A percentile compares a stretch with the other conserved stretches of the same genome.
phyloP scores from a whole-genome alignment of 2,113 vertebrate species.

The Delphinus delphis region DNA sequence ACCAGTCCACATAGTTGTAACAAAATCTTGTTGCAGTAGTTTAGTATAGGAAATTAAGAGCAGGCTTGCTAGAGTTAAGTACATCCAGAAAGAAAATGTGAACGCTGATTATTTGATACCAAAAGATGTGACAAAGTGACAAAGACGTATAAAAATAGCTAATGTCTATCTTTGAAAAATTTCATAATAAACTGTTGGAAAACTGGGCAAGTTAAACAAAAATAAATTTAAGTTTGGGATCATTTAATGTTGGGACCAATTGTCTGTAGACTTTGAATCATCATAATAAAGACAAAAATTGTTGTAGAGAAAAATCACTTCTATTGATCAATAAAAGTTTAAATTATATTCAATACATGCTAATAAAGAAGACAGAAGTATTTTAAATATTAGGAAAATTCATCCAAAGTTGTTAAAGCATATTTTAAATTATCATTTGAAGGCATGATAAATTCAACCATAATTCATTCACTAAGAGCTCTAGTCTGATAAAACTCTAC shows the following conservation, averaged over 20 bases:
- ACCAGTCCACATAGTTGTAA: neutral
- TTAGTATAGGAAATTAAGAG: neutral
- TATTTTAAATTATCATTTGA: constrained; percentile 11
- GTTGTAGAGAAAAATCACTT: neutral
- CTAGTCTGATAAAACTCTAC: neutral
- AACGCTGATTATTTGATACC: neutral
- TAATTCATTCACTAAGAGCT: neutral
- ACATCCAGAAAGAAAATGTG: neutral
- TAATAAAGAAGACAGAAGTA: neutral
- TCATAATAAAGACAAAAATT: neutral
- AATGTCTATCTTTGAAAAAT: neutral
- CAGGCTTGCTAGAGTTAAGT: neutral
- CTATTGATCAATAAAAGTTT: neutral
- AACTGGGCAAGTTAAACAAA: neutral
- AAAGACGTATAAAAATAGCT: neutral
- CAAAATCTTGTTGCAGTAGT: neutral
- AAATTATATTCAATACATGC: neutral
- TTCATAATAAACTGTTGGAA: neutral
- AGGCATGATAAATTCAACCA: neutral
- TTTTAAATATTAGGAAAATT: constrained; percentile 1
- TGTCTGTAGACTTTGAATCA: neutral
- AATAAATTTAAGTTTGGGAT: neutral
- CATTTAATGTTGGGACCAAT: neutral
- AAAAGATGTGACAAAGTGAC: neutral
- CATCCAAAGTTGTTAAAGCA: neutral